phyloP scores from a whole-genome alignment of 2,888 invertebrate genomes.

The Drosophila quasianomalipes region DNA sequence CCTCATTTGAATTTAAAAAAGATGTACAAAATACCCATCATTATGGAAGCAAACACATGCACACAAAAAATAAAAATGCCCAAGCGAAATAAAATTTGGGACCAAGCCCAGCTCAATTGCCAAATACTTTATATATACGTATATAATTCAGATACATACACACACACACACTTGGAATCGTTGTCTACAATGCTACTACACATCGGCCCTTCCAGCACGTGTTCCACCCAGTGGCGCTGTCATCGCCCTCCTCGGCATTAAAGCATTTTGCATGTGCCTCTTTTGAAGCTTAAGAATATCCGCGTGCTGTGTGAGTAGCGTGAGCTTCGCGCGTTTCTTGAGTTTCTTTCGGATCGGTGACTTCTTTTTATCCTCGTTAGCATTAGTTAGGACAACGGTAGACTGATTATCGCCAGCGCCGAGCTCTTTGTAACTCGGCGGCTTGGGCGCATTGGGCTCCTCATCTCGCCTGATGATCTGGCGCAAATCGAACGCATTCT shows the following conservation, averaged over 20 bases:
- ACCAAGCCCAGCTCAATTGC: slow-evolving; percentile 38
- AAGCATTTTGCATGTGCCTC: slow-evolving; percentile 6
- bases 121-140: slow-evolving; percentile 13
- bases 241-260: not conserved
- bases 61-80: slow-evolving; percentile 40
- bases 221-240: slow-evolving; percentile 23
- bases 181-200: not conserved
- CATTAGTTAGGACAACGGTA: not conserved
- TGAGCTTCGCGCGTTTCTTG: slow-evolving; percentile 55
- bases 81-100: slow-evolving; percentile 48
- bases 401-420: slow-evolving; percentile 9
- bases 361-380: slow-evolving; percentile 9
- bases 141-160: slow-evolving; percentile 14
- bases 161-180: not conserved
- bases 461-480: slow-evolving; percentile 51
- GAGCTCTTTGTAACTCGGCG: not conserved
- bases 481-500: slow-evolving; percentile 73
- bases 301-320: slow-evolving; percentile 43
- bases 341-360: slow-evolving; percentile 33
- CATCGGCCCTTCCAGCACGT: slow-evolving; percentile 37
- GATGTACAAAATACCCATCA: slow-evolving; percentile 47
- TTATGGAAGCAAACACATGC: slow-evolving; percentile 8
- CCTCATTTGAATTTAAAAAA: slow-evolving; percentile 39
- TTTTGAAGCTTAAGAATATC: slow-evolving; percentile 51
- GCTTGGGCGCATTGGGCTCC: slow-evolving; percentile 47